Evolutionary conservation across 2,113 vertebrate species (phyloP), one percentile per base, ranked within the genome.

Genomic region (Phycodurus eques): DNA sequence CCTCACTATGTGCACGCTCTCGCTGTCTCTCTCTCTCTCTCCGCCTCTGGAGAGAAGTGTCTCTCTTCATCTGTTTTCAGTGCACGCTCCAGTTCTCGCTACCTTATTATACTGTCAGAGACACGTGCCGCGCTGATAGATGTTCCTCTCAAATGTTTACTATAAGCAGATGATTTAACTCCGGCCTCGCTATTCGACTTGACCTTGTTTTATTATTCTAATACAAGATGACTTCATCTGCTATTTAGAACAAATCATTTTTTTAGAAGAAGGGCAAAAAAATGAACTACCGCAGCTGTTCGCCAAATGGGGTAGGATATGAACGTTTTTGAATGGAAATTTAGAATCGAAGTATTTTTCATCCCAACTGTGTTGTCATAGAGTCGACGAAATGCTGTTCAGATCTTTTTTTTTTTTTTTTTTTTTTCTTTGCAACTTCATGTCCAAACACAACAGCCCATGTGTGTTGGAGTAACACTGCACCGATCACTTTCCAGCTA

Each of bases 101-200:
- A 82, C 84, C 86, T 88, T 91, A 87, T 92, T 92, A 87, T 87
- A 85, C 87, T 92, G 90, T 92, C 90, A 91, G 88, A 61, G 67
- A 75, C 90, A 88, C 88, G 85, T 88, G 90, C 80, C 84, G 19
- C 74, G 73, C 88, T 90, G 90, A 91, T 91, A 88, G 89, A 92
- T 92, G 87, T 86, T 85, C 88, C 88, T 75, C 84, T 82, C 82
- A 80, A 85, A 90, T 90, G 87, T 91, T 92, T 92, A 92, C 85
- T 85, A 82, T 87, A 81, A 85, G 83, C 81, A 81, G 79, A 86
- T 90, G 90, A 90, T 91, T 92, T 92, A 91, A 88, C 86, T 86
- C 84, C 86, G 72, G 77, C 59, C 80, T 71, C 56, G 80, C 75
- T 64, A 70, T 83, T 88, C 86, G 73, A 78, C 87, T 80, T 83